phyloP scores from a whole-genome alignment of 1,140 invertebrate genomes.

The Argopecten irradians region DNA sequence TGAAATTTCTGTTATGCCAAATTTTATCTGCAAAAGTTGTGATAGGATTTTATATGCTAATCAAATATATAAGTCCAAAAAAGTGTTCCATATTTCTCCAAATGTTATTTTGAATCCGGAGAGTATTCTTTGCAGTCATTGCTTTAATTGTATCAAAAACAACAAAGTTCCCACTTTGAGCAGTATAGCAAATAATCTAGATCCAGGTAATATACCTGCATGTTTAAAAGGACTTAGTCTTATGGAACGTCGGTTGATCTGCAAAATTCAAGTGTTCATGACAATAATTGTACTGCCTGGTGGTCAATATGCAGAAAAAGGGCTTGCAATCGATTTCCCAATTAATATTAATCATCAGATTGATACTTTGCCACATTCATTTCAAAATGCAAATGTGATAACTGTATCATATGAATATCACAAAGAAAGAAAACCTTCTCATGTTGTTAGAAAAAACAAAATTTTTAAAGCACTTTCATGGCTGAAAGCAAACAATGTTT shows the following conservation, averaged over 20 bases:
- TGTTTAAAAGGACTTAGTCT: conserved; percentile 27
- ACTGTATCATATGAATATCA: conserved; percentile 5
- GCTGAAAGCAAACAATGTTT: conserved; percentile 50
- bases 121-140: conserved; percentile 24
- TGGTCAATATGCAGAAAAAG: conserved; percentile 38
- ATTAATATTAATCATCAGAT: conserved; percentile 12
- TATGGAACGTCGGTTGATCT: conserved; percentile 34
- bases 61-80: neutral
- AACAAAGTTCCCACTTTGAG: conserved; percentile 24
- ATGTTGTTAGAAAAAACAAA: neutral
- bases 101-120: neutral
- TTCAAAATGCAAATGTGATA: neutral
- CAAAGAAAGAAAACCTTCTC: neutral
- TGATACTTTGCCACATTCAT: neutral
- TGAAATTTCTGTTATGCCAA: neutral
- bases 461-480: conserved; percentile 38
- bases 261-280: conserved; percentile 30
- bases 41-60: conserved; percentile 31
- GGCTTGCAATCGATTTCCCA: conserved; percentile 34
- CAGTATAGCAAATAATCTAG: neutral
- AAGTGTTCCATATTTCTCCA: neutral
- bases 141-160: conserved; percentile 24
- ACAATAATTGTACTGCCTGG: conserved; percentile 29
- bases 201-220: conserved; percentile 29
- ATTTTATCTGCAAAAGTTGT: conserved; percentile 30